Base-by-base conservation (phyloP, 2,797 vertebrate species). In the Coccyzus lansbergi region DNA sequence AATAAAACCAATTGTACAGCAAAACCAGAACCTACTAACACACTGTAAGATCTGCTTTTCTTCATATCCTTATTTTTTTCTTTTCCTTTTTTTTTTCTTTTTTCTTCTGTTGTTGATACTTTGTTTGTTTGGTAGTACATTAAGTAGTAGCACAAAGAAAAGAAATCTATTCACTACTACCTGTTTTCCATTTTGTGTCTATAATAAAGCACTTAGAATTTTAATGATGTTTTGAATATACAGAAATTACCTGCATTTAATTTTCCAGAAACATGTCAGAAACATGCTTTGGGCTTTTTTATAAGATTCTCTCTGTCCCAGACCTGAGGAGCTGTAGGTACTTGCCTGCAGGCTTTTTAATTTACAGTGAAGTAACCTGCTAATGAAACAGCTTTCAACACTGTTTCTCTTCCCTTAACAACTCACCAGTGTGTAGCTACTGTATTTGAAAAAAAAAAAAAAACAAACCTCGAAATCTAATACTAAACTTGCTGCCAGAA, bases 331-430 rank as follows among this genome's bases (percentile, higher is more conserved):
- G 15, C 31, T 28, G 24, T 60, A 74, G 68, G 16, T 40, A 18
- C 40, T 81, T 83, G 22, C 25, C n/a, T 81, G 12, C 15, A 53
- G 48, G 24, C 7, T 26, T 71, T 93, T 86, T 68, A 67, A 63
- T 84, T 88, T 86, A 44, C 46, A 69, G 18, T 48, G n/a, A 90
- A 72, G 25, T 76, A 91, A 55, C 25, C 25, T 79, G 51, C 51
- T 90, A 83, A 90, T 49, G 53, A 86, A 92, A 90, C 9, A 34
- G 29, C 33, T 91, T 93, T 81, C 58, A 64, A 26, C 4, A 25
- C 53, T 33, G 8, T 52, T 90, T 71, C 49, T 60, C 6, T 75
- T 81, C 78, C 28, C 28, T 62, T 88, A 42, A 68, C 64, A 77
- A 75, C 81, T n/a, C 29, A 55, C 12, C 3, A 31, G 55, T 15